Base-by-base conservation (phyloP, 2,113 vertebrate genomes). In the Triplophysa siluroides region DNA sequence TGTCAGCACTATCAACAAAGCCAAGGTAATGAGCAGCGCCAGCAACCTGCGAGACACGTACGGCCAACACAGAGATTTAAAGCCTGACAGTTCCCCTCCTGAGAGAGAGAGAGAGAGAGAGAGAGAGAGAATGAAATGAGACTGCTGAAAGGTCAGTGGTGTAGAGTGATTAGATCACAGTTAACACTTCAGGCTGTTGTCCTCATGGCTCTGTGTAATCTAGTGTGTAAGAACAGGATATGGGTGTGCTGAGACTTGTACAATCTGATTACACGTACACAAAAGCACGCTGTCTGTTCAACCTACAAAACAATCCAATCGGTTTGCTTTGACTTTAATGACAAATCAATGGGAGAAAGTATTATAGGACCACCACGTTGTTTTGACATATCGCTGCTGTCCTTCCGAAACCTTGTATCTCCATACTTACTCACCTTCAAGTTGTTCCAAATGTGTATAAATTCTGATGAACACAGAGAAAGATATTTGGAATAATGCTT, bases 1-100 rank as follows among this genome's bases (percentile, higher is more conserved):
- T 76, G 54, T 65, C 5, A 88, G 50, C 41, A 52, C 77, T 29
- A 84, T 68, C 29, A 87, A 18, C 66, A 83, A 63, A 52, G 65
- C 68, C 33, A 83, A 65, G 5, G 56, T 62, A 12, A 82, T 81
- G 50, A 88, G 69, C 45, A 86, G 76, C 6, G 81, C 67, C 69
- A 81, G 62, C 16, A 76, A 23, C 45, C 80, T 78, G 73, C 63
- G 85, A 11, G 73, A 63, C 14, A 76, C 62, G 11, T 78, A 68
- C 7, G 75, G 74, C 76, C 78, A 83, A 41, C 79, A 71, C 38
- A 81, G n/a, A 2, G 78, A 72, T 50, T 54, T 84, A 19, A 80
- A 62, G 38, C 64, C 56, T 14, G 52, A 60, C 5, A 78, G 66
- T 19, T 81, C 71, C 3, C 84, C 71, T 38, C 58, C 83, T 86